These are phyloP conservation scores for Acanthosepion pharaonis DNA, from an alignment of 2,888 invertebrate genomes.

Conservation along the genomic window DNA sequence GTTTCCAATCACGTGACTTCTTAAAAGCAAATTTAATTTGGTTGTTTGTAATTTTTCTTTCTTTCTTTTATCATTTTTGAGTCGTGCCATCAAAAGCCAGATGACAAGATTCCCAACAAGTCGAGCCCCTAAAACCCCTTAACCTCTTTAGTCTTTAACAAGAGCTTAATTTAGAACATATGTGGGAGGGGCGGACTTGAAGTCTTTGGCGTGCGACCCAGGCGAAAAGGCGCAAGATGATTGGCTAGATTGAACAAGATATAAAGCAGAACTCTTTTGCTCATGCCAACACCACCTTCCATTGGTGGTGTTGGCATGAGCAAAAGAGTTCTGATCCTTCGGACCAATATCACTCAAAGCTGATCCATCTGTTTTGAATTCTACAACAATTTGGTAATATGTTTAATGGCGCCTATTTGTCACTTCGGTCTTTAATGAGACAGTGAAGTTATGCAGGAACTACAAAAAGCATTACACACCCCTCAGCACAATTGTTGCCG, in stretches of 20 bases:
- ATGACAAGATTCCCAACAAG: background rate
- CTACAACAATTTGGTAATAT: background rate
- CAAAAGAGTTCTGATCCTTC: too few species aligned
- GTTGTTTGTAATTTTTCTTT: background rate
- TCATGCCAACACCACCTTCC: background rate
- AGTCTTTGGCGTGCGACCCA: too few species aligned
- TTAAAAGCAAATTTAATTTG: background rate
- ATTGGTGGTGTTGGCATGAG: too few species aligned
- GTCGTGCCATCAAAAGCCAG: too few species aligned
- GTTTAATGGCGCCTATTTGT: background rate
- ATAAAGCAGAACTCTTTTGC: too few species aligned
- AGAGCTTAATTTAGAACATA: background rate
- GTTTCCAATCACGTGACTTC: background rate
- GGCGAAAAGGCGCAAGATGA: too few species aligned
- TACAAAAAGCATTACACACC: background rate
- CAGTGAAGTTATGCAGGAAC: background rate
- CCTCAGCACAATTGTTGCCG: background rate
- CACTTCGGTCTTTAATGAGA: too few species aligned
- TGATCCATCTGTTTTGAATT: background rate
- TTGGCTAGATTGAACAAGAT: too few species aligned
- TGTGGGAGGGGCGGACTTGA: background rate
- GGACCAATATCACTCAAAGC: background rate
- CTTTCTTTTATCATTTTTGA: background rate
- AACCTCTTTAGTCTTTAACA: background rate
- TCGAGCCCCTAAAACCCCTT: background rate